A percentile compares a stretch with the other conserved stretches of the same genome.
Evolutionary conservation across 2,113 vertebrate species (phyloP).

Genomic region (Pyrgilauda ruficollis): DNA sequence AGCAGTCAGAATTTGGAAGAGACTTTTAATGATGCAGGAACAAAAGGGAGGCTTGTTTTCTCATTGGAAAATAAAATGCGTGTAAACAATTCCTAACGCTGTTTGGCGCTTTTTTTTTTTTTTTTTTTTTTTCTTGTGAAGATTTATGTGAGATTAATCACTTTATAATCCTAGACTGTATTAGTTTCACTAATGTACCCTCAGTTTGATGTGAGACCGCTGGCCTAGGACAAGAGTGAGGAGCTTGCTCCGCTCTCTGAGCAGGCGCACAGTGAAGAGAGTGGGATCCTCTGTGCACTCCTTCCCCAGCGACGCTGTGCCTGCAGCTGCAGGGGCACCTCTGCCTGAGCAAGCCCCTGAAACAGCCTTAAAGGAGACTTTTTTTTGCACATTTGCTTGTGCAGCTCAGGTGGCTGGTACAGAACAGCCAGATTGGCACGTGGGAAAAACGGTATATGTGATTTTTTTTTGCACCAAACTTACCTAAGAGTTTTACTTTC

Average conservation of each 20-base stretch:
- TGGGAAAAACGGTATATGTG: background rate
- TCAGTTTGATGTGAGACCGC: background rate
- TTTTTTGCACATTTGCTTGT: background rate
- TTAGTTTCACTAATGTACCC: background rate
- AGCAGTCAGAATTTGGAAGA: background rate
- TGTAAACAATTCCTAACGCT: background rate
- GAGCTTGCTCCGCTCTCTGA: background rate
- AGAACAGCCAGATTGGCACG: fast-evolving
- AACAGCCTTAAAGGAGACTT: background rate
- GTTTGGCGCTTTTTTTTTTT: background rate
- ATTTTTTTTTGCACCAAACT: background rate
- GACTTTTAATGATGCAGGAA: background rate
- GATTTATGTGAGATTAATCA: background rate
- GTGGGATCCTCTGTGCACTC: fast-evolving
- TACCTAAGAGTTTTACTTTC: background rate
- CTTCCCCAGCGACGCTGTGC: background rate
- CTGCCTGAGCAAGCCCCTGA: background rate
- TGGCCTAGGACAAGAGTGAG: background rate
- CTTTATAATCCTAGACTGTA: background rate
- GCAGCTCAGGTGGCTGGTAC: background rate
- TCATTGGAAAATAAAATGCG: background rate
- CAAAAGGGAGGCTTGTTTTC: background rate
- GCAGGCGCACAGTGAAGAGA: fast-evolving
- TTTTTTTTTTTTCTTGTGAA: background rate
- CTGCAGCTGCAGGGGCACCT: background rate